Conservation (phyloP, 1,140 invertebrate genomes). For the Neotoxoptera formosana region DNA sequence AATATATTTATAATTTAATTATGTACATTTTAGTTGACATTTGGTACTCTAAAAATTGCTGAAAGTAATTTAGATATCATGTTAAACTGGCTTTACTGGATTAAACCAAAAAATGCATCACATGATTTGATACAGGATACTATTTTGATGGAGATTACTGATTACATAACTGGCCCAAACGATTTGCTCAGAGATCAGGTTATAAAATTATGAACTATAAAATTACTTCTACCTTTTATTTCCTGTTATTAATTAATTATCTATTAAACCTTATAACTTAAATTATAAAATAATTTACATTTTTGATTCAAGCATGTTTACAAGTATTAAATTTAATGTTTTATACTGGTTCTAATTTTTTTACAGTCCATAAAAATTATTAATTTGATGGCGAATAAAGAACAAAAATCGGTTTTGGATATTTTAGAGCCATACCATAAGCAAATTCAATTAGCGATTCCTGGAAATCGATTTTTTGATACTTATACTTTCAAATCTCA, state of each 20-base stretch:
- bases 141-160: background rate
- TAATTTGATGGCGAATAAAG: background rate
- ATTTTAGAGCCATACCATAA: slow-evolving; percentile 14
- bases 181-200: slow-evolving; percentile 39
- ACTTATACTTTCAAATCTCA: slow-evolving; percentile 44
- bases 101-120: background rate
- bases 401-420: background rate
- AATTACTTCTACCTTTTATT: background rate
- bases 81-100: slow-evolving; percentile 12
- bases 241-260: background rate
- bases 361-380: slow-evolving; percentile 31
- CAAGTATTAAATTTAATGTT: background rate
- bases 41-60: slow-evolving; percentile 34
- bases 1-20: background rate
- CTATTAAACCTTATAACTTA: background rate
- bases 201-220: background rate
- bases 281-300: background rate
- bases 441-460: background rate
- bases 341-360: background rate
- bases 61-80: background rate
- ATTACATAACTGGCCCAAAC: slow-evolving; percentile 17
- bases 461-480: slow-evolving; percentile 33
- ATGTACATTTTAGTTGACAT: slow-evolving; percentile 34
- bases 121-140: background rate
- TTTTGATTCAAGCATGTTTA: background rate